Base-by-base conservation (phyloP, 2,113 vertebrate species). In the Etia nguti region DNA sequence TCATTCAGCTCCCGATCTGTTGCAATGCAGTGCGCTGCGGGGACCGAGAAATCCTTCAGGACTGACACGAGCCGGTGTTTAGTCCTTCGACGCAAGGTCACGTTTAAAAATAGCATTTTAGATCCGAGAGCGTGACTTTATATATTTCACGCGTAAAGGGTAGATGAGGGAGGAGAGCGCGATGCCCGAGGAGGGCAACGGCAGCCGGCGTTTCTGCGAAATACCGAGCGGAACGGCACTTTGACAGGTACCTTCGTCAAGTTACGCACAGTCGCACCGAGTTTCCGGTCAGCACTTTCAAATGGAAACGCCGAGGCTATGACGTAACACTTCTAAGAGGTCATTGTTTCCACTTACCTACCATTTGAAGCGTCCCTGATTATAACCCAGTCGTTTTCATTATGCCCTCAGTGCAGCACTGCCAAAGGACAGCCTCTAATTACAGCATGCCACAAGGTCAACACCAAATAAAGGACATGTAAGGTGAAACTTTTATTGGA, bases 231-330 rank as follows among this genome's bases (percentile, higher is more conserved):
- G 56, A 26, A 38, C 70, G 2, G 59, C 83, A 0, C 10, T 77
- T 16, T 84, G 90, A 89, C 89, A 93, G 86, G 81, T 46, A 79
- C 18, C 4, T 2, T 8, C 41, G 29, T 85, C 83, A 93, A 92
- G 84, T 1, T 56, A 0, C 24, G 6, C 0, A 2, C 22, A 4
- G 2, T 2, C 6, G 24, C 1, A 0, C 3, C 0, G 2, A 1
- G n/a, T 0, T 85, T 93, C 92, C 93, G 81, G 24, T 59, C 13
- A 1, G 0, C 2, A 2, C 2, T 83, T 92, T 92, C 90, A 92
- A 75, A 93, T 18, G 60, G 89, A 86, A 89, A 86, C 4, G 0
- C 10, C 2, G 6, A 4, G 24, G 50, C 2, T 13, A 22, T 59
- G 46, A 88, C 1, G 77, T 57, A 90, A 84, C 22, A 15, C 11